Conservation (phyloP, 92 coral and sea anemone genomes). For the Virgularia gustaviana region DNA sequence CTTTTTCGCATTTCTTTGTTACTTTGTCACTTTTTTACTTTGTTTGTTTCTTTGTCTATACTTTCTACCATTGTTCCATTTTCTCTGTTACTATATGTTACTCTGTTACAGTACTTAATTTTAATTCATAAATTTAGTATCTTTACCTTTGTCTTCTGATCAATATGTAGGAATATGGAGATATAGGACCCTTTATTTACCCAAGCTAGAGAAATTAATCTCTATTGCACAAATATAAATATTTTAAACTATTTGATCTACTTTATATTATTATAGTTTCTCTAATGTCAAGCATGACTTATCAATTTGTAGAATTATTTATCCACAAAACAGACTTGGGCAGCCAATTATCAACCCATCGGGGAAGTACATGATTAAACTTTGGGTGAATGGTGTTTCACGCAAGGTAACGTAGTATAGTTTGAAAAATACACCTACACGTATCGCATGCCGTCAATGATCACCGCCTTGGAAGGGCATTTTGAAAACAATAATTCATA, state of each 20-base stretch:
- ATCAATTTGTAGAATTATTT: slow-evolving; percentile 67
- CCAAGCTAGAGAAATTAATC: too few species aligned
- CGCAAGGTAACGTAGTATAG: slow-evolving; percentile 90
- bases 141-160: too few species aligned
- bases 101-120: too few species aligned
- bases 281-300: neutral
- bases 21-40: too few species aligned
- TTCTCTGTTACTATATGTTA: too few species aligned
- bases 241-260: neutral
- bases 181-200: neutral
- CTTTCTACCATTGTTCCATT: too few species aligned
- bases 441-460: neutral
- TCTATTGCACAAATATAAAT: too few species aligned
- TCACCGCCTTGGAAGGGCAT: neutral
- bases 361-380: slow-evolving; percentile 95
- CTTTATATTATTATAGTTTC: too few species aligned
- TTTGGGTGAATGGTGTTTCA: slow-evolving; percentile 80
- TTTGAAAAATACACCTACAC: neutral
- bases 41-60: too few species aligned
- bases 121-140: too few species aligned
- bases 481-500: neutral
- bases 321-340: slow-evolving; percentile 91
- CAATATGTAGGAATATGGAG: neutral
- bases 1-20: too few species aligned
- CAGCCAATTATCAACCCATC: slow-evolving; percentile 95